Base-by-base conservation (phyloP, 2,888 invertebrate genomes). In the Apeira syringaria region DNA sequence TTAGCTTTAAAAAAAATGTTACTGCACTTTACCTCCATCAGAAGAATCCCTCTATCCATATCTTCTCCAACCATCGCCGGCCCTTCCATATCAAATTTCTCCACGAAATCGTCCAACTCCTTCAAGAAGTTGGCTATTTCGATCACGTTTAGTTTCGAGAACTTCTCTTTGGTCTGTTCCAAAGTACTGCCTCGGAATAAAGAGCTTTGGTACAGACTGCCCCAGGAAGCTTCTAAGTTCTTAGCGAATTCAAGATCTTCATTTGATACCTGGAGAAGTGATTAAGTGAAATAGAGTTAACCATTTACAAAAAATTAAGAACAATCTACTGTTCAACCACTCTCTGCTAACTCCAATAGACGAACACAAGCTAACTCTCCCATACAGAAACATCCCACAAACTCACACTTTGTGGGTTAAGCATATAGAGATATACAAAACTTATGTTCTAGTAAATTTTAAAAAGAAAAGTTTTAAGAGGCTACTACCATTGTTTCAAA, bases 81-180 rank as follows among this genome's bases (percentile, higher is more conserved):
- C 0, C 98, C 98, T 56, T 94, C 92, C 0, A 55, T 73, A 50
- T 94, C 92, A 66, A 96, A 98, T 61, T 93, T 92, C 56, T 93
- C 92, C 0, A 95, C 91, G 73, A 97, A 97, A 0, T 91, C 91
- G 13, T 90, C 89, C 2, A 93, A 61, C 37, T 93, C 90, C 22
- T 91, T 77, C 22, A 92, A 78, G 78, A 96, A 96, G 12, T 92
- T 91, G 0, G 90, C 84, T 46, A 97, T 97, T 75, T 97, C 94
- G 0, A 91, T 85, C 34, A 94, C 91, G 20, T 96, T 97, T 63
- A 97, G 91, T 65, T 94, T 93, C 5, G 96, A 95, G 81, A 97
- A 98, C 64, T 95, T 94, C 38, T 94, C 94, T 70, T 97, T 97
- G n/a, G 96, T 96, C 39, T 94, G 92, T 64, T 95, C 94, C 22